Conservation (phyloP, 2,113 vertebrate species). For the Notarius quadriscutis region DNA sequence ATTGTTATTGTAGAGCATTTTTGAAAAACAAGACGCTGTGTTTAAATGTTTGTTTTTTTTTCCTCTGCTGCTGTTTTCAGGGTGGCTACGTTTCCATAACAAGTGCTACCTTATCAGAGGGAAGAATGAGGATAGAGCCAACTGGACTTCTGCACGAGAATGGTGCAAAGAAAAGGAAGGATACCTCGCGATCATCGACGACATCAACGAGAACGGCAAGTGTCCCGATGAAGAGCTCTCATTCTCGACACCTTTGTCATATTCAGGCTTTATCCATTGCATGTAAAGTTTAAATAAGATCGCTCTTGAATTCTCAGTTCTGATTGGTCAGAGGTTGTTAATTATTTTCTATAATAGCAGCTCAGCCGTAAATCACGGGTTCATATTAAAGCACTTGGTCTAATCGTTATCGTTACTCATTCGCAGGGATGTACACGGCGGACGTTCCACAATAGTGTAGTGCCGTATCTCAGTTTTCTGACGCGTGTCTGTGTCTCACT, state of each 20-base stretch:
- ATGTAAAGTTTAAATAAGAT: not conserved
- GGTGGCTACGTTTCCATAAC: conserved; percentile 71
- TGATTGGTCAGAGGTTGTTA: not conserved
- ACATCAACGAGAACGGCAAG: conserved; percentile 75
- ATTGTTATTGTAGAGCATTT: not conserved
- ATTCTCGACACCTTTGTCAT: not conserved
- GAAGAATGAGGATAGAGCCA: conserved; percentile 59
- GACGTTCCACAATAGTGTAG: too few species aligned
- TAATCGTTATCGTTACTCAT: too few species aligned
- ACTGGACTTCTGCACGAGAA: conserved; percentile 65
- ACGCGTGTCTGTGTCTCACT: not conserved
- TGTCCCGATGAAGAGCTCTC: not conserved
- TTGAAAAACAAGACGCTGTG: not conserved
- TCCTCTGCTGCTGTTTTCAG: conserved; percentile 51
- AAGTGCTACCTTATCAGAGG: conserved; percentile 79
- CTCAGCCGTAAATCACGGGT: not conserved
- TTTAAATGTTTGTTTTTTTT: not conserved
- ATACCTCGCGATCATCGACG: conserved; percentile 71
- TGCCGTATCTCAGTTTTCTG: too few species aligned
- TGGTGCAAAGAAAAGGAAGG: conserved; percentile 69
- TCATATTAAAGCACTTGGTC: not conserved
- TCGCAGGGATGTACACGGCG: not conserved
- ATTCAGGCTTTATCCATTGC: not conserved
- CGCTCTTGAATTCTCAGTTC: not conserved
- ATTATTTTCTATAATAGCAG: not conserved